Evolutionary conservation across 2,888 invertebrate genomes (phyloP).

Genomic region (Diaperis boleti): DNA sequence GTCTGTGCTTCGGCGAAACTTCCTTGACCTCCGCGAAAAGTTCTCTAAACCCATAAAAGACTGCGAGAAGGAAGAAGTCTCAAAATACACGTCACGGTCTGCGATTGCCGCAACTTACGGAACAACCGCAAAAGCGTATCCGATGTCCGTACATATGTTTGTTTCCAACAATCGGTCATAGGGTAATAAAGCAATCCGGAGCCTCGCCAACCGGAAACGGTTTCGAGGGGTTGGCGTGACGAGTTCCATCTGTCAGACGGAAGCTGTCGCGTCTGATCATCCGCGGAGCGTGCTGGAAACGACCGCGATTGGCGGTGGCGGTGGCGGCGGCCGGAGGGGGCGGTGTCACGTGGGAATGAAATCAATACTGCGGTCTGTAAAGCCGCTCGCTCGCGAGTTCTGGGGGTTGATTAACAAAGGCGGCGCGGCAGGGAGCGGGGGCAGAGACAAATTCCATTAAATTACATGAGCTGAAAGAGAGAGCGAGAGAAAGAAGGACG

Average conservation of each 20-base stretch:
- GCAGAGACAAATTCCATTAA: slow-evolving; percentile 47
- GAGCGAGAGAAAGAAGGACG: slow-evolving; percentile 15
- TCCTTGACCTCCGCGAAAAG: no score
- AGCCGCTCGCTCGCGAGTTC: slow-evolving; percentile 48
- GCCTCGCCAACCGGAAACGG: slow-evolving; percentile 46
- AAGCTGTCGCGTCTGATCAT: slow-evolving; percentile 53
- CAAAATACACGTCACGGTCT: no score
- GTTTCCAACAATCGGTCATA: slow-evolving; percentile 3
- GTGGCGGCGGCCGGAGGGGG: slow-evolving; percentile 34
- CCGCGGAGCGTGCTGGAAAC: slow-evolving; percentile 44
- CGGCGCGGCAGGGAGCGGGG: slow-evolving; percentile 41
- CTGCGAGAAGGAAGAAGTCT: no score
- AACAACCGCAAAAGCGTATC: neutral
- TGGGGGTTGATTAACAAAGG: slow-evolving; percentile 47
- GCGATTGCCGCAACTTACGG: neutral
- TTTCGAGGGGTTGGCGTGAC: slow-evolving; percentile 49
- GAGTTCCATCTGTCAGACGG: slow-evolving; percentile 55
- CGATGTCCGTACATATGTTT: neutral
- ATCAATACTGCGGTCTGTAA: slow-evolving; percentile 61
- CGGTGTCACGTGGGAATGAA: slow-evolving; percentile 52
- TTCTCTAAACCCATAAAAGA: no score
- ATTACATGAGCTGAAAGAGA: slow-evolving; percentile 28
- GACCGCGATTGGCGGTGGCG: slow-evolving; percentile 38
- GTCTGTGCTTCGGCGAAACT: no score
- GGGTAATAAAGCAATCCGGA: slow-evolving; percentile 49